phyloP scores from a whole-genome alignment of 2,888 invertebrate genomes.

The Yponomeuta sedellus region DNA sequence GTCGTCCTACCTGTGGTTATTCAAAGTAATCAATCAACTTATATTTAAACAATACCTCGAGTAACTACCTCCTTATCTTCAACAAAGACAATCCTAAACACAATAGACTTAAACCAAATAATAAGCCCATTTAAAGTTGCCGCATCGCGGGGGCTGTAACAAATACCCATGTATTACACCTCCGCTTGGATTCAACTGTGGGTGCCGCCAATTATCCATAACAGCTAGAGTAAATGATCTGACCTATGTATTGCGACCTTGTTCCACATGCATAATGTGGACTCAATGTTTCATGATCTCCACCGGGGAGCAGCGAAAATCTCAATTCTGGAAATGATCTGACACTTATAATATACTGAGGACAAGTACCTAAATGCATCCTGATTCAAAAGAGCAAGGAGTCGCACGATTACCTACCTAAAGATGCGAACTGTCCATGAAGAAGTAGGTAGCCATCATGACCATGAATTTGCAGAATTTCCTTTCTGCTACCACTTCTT shows the following conservation, averaged over 20 bases:
- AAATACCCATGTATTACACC: constrained; percentile 48
- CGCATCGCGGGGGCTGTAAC: constrained; percentile 45
- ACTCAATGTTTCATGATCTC: too few relatives aligned
- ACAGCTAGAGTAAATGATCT: constrained; percentile 49
- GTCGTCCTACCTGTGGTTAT: not conserved
- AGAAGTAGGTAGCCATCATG: too few relatives aligned
- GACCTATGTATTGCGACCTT: constrained; percentile 33
- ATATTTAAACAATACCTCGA: not conserved
- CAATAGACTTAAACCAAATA: constrained; percentile 28
- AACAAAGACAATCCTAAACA: constrained; percentile 28
- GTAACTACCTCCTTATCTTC: not conserved
- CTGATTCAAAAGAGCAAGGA: too few relatives aligned
- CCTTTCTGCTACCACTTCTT: too few relatives aligned
- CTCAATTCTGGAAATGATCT: too few relatives aligned
- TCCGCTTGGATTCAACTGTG: constrained; percentile 29
- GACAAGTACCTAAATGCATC: too few relatives aligned
- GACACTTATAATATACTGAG: too few relatives aligned
- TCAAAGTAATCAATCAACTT: not conserved
- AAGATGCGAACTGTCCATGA: too few relatives aligned
- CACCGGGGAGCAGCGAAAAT: too few relatives aligned
- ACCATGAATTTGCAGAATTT: too few relatives aligned
- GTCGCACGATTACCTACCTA: too few relatives aligned
- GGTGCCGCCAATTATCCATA: constrained; percentile 27
- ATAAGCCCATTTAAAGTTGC: constrained; percentile 35
- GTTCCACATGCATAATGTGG: not conserved